Evolutionary conservation across 1,140 invertebrate species (phyloP).

Genomic region (Asobara japonica): DNA sequence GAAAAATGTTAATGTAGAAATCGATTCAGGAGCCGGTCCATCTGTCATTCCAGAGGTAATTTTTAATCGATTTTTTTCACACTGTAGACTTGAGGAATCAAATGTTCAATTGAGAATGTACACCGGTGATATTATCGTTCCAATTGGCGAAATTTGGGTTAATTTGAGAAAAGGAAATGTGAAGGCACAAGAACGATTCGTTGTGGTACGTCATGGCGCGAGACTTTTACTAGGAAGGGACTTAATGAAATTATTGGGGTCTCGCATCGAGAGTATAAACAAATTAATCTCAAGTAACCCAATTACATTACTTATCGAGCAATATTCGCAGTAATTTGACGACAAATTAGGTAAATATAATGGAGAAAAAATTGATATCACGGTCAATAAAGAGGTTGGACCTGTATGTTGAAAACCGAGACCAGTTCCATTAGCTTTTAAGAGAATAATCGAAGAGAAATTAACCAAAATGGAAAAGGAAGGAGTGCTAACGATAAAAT

Average conservation of each 20-base stretch:
- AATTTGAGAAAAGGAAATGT: constrained; percentile 9
- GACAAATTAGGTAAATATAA: constrained; percentile 39
- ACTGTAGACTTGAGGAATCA: constrained; percentile 17
- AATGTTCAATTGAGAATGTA: constrained; percentile 28
- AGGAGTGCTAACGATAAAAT: constrained; percentile 55
- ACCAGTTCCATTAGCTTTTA: constrained; percentile 53
- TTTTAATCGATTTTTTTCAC: constrained; percentile 23
- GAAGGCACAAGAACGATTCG: neutral
- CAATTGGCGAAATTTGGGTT: constrained; percentile 26
- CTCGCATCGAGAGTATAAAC: constrained; percentile 20
- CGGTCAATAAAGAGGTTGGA: constrained; percentile 39
- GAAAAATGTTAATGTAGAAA: constrained; percentile 25
- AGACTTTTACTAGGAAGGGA: constrained; percentile 36
- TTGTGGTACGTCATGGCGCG: constrained; percentile 29
- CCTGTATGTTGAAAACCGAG: constrained; percentile 48
- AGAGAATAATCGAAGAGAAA: constrained; percentile 50
- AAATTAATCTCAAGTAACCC: constrained; percentile 52
- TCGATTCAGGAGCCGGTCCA: constrained; percentile 34
- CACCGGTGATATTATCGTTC: constrained; percentile 20
- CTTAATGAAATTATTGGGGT: constrained; percentile 30
- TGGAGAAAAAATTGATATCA: constrained; percentile 27
- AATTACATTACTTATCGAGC: constrained; percentile 39
- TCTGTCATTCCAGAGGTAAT: constrained; percentile 34
- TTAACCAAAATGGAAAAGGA: constrained; percentile 49
- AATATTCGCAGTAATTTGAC: constrained; percentile 31